A percentile compares a stretch with the other conserved stretches of the same genome.
phyloP scores from a whole-genome alignment of 2,888 invertebrate species.

The Pristionchus entomophagus region DNA sequence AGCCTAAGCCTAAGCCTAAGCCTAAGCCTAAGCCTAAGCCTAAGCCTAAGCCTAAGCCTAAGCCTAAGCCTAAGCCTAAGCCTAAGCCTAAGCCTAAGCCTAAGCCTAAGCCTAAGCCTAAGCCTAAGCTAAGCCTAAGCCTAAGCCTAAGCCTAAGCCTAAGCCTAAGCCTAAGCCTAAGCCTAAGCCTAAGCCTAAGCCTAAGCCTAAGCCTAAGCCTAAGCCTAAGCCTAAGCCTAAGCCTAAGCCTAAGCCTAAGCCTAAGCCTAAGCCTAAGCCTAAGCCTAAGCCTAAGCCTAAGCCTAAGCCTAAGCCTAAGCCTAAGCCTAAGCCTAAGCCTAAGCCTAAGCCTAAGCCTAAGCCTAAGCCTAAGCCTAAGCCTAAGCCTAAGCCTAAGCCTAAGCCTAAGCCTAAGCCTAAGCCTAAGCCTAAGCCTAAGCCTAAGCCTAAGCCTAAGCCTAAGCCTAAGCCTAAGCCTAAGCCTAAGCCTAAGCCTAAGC shows the following conservation, averaged over 20 bases:
- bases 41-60: constrained; percentile 52
- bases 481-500: constrained; percentile 50
- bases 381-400: constrained; percentile 50
- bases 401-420: constrained; percentile 50
- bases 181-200: constrained; percentile 52
- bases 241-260: constrained; percentile 52
- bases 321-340: constrained; percentile 50
- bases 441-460: constrained; percentile 49
- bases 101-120: constrained; percentile 51
- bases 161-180: constrained; percentile 51
- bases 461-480: constrained; percentile 51
- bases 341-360: constrained; percentile 49
- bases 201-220: constrained; percentile 53
- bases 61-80: constrained; percentile 50
- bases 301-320: constrained; percentile 50
- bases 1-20: constrained; percentile 53
- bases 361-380: constrained; percentile 50
- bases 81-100: constrained; percentile 52
- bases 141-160: constrained; percentile 52
- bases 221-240: constrained; percentile 52
- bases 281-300: constrained; percentile 52
- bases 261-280: constrained; percentile 51
- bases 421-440: constrained; percentile 50
- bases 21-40: constrained; percentile 52
- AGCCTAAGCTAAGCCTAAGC: constrained; percentile 53